Evolutionary conservation across 2,113 vertebrate genomes (phyloP).

Genomic region (Ceratotherium simum): DNA sequence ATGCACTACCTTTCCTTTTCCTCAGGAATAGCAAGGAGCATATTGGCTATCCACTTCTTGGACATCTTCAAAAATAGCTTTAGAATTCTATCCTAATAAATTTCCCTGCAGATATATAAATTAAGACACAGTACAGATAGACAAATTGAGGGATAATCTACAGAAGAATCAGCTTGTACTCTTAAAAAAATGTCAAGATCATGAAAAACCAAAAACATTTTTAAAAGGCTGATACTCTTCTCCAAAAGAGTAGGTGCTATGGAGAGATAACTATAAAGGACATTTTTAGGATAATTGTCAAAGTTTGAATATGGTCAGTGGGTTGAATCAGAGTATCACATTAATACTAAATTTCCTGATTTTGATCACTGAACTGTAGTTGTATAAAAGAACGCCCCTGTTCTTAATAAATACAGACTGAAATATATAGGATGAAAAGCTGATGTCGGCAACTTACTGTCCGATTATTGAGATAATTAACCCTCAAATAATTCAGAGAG

Average conservation of each 20-base stretch:
- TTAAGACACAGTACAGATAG: not conserved
- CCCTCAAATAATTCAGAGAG: not conserved
- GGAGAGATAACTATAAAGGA: not conserved
- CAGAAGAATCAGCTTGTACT: not conserved
- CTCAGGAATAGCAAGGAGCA: not conserved
- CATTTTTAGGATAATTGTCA: not conserved
- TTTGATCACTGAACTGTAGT: not conserved
- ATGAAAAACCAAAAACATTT: not conserved
- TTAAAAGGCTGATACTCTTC: not conserved
- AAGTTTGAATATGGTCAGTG: not conserved
- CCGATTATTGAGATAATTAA: not conserved
- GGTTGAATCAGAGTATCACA: not conserved
- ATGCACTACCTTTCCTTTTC: not conserved
- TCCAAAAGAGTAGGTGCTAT: not conserved
- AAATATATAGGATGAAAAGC: not conserved
- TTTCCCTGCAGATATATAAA: not conserved
- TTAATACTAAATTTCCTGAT: not conserved
- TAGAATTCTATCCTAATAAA: not conserved
- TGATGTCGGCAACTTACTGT: not conserved
- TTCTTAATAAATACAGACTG: not conserved
- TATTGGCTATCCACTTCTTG: not conserved
- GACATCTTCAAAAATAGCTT: not conserved
- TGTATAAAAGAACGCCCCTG: not conserved
- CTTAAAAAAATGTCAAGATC: not conserved
- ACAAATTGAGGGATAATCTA: not conserved